These are phyloP conservation scores for Brachylomia viminalis DNA, from an alignment of 2,888 invertebrate genomes.

Conservation along the genomic window DNA sequence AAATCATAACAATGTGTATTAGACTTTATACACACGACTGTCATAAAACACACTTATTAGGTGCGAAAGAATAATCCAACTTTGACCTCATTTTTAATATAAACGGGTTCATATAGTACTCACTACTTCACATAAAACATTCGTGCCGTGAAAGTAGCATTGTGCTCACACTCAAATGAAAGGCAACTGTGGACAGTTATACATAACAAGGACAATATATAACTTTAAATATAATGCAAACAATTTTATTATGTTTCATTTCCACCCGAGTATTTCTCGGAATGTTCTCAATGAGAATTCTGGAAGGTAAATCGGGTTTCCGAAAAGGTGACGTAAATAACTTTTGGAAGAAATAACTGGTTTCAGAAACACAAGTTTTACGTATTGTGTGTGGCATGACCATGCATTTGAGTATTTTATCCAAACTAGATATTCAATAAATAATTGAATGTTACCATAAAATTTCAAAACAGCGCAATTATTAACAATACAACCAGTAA, in stretches of 20 bases:
- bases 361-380: background rate
- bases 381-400: no score
- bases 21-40: slow-evolving; percentile 19
- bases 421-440: background rate
- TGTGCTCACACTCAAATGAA: slow-evolving; percentile 48
- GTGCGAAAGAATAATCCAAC: slow-evolving; percentile 46
- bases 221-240: slow-evolving; percentile 36
- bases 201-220: slow-evolving; percentile 25
- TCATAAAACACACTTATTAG: slow-evolving; percentile 55
- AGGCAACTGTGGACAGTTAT: slow-evolving; percentile 43
- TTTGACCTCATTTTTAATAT: slow-evolving; percentile 56
- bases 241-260: slow-evolving; percentile 29
- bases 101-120: slow-evolving; percentile 35
- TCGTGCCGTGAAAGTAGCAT: slow-evolving; percentile 33
- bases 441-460: background rate
- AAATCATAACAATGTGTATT: slow-evolving; percentile 37
- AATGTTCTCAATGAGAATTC: background rate
- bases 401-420: background rate
- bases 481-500: slow-evolving; percentile 9
- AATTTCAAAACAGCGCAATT: background rate
- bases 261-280: background rate
- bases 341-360: background rate
- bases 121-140: slow-evolving; percentile 50
- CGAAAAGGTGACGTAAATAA: slow-evolving; percentile 5
- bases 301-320: background rate